Evolutionary conservation across 2,888 invertebrate species (phyloP), one percentile per base, ranked within the genome.

Genomic region (Pandemis cinnamomeana): DNA sequence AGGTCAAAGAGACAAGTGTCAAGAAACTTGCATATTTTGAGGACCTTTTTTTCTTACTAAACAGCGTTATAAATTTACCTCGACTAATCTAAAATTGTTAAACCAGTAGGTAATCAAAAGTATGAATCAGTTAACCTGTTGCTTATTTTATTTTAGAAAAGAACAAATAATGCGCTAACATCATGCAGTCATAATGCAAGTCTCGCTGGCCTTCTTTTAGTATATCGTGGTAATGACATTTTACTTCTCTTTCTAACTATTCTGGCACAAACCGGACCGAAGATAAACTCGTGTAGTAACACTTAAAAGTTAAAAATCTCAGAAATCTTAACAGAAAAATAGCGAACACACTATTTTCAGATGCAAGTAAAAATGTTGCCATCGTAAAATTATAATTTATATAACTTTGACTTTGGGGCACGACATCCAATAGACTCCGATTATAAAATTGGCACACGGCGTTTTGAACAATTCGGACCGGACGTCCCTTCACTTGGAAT

Each of bases 371-470:
- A 55, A 15, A 55, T 55, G 53, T 8, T 55, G 53, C 53, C 15
- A 7, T 55, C 53, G 0, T 8, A 3, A 55, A 7, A 3, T 55
- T 55, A 2, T 20, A 15, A 55, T n/a, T 51, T n/a, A 1, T 58
- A 27, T 27, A 27, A 4, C 15, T 36, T 53, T 41, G 0, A 53
- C 10, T 27, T 64, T 46, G 63, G 63, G 63, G 27, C 46, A 64
- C 11, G 6, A 36, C 5, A 69, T 36, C 66, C 66, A 48, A 67
- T 46, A 72, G 36, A 72, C 55, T 64, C 41, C 63, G 20, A 20
- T 53, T 53, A 46, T 48, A 10, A 61, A 53, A 60, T 73, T 73
- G 73, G 73, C 73, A 73, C 72, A 46, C 55, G 48, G 64, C 69
- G 64, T 60, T 69, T 73, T 48, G 58, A 69, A 69, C 64, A 51